Conservation (phyloP, 2,113 vertebrate genomes). For the Donacobius atricapilla region DNA sequence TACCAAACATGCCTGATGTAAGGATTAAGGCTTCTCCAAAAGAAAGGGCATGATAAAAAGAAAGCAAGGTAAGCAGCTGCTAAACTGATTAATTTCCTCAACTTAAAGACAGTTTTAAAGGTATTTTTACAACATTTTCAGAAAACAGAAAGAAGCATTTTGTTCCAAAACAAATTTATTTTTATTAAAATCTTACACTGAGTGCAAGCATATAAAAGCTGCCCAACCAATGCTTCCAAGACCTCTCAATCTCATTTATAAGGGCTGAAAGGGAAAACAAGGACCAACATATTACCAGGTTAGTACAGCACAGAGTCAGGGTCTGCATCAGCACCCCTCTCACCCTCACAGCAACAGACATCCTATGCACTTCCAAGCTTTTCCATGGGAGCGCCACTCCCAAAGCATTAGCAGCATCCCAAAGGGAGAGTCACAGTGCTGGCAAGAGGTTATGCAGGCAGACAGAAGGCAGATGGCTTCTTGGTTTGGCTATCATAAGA, state of each 20-base stretch:
- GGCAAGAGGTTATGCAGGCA: background rate
- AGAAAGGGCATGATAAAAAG: background rate
- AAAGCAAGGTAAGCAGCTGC: background rate
- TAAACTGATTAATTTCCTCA: background rate
- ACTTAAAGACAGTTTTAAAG: background rate
- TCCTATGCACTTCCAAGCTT: background rate
- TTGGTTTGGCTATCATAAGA: background rate
- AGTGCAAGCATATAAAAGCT: background rate
- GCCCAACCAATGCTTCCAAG: background rate
- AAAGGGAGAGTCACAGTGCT: background rate
- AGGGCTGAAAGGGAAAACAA: background rate
- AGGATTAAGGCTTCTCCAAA: background rate
- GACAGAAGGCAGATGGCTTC: background rate
- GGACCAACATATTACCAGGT: accelerated
- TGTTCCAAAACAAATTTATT: background rate
- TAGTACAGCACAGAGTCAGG: background rate
- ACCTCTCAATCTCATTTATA: background rate
- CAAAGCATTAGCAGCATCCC: background rate
- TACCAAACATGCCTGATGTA: background rate
- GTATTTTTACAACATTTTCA: background rate
- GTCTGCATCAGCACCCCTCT: background rate
- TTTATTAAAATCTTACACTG: background rate
- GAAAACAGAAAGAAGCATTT: background rate
- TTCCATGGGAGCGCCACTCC: background rate
- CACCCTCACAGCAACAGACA: background rate